Evolutionary conservation across 1,140 invertebrate genomes (phyloP).

Genomic region (Drosophila sproati): DNA sequence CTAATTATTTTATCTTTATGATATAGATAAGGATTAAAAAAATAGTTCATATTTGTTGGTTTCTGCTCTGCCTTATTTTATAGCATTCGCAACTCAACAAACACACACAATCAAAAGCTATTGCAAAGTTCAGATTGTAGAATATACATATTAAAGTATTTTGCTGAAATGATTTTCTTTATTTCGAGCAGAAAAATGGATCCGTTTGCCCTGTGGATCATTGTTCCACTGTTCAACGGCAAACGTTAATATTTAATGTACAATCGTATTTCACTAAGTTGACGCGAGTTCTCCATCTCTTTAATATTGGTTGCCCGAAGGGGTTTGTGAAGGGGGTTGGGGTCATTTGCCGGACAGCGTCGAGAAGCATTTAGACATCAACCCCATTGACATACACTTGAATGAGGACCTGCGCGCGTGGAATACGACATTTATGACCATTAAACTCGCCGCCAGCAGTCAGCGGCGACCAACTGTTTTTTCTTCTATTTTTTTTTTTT

Average conservation of each 20-base stretch:
- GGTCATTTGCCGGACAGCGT: background rate
- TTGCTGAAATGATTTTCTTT: no score
- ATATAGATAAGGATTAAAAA: no score
- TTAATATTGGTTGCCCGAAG: constrained; percentile 36
- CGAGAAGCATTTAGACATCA: constrained; percentile 37
- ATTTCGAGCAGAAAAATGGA: no score
- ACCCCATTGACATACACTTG: constrained; percentile 41
- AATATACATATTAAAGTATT: no score
- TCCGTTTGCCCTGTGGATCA: no score
- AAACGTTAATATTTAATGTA: constrained; percentile 84
- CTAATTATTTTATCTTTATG: no score
- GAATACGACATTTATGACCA: constrained; percentile 48
- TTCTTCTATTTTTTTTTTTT: no score
- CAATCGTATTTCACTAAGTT: constrained; percentile 71
- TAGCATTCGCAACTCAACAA: no score
- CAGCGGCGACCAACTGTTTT: constrained; percentile 4
- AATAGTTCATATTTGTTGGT: no score
- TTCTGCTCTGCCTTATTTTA: no score
- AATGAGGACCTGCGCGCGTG: constrained; percentile 29
- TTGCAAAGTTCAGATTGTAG: no score
- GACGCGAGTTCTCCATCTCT: constrained; percentile 35
- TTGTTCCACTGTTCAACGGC: constrained; percentile 38
- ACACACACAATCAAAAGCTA: no score
- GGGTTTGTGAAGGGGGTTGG: background rate
- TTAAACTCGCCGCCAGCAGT: constrained; percentile 33